Evolutionary conservation across 2,888 invertebrate species (phyloP).

Genomic region (Ormyrus thymus): DNA sequence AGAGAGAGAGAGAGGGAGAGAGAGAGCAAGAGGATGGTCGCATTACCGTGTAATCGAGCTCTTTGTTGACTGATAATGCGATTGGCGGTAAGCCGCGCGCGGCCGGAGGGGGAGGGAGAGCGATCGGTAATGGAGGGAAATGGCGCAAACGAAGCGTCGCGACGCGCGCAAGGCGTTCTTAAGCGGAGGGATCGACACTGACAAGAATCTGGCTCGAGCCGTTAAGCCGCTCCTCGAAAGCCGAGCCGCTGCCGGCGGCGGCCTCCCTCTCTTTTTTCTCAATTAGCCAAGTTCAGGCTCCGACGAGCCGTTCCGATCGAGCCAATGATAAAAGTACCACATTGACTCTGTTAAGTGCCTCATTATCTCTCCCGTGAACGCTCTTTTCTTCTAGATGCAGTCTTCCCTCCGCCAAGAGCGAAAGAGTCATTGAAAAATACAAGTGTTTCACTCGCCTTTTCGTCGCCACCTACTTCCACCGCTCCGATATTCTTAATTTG

Average conservation of each 20-base stretch:
- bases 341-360: constrained; percentile 56
- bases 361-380: constrained; percentile 45
- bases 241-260: constrained; percentile 23
- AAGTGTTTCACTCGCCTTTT: constrained; percentile 38
- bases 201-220: constrained; percentile 62
- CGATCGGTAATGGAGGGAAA: constrained; percentile 61
- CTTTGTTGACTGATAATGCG: constrained; percentile 58
- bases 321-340: constrained; percentile 58
- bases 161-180: constrained; percentile 48
- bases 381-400: neutral
- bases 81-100: constrained; percentile 57
- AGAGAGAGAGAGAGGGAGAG: neutral
- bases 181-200: constrained; percentile 57
- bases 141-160: constrained; percentile 61
- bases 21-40: constrained; percentile 19
- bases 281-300: constrained; percentile 63
- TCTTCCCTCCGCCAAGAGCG: neutral
- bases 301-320: constrained; percentile 53
- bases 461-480: neutral
- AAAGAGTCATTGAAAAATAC: constrained; percentile 44
- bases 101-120: constrained; percentile 36
- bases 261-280: constrained; percentile 58
- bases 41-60: constrained; percentile 55
- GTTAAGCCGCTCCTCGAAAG: constrained; percentile 58
- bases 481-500: constrained; percentile 30